Conservation (phyloP, 2,113 vertebrate species). For the Actenoides lindsayi region DNA sequence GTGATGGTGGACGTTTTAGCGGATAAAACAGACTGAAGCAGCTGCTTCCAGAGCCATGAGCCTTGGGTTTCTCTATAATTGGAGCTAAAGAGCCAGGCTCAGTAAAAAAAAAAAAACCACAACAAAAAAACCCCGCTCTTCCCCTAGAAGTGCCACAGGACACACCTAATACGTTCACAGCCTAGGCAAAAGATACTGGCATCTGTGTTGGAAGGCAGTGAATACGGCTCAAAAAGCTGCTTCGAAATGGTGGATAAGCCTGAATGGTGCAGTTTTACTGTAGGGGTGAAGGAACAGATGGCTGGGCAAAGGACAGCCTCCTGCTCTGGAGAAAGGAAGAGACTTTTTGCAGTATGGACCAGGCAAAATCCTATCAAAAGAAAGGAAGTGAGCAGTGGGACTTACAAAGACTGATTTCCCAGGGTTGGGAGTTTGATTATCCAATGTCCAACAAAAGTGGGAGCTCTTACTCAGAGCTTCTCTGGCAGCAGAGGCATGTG, state of each 20-base stretch:
- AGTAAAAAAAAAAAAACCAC: neutral
- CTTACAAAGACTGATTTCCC: neutral
- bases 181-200: neutral
- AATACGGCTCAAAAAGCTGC: neutral
- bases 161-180: neutral
- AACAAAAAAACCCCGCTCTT: neutral
- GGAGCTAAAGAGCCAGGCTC: neutral
- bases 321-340: neutral
- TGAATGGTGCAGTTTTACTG: neutral
- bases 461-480: neutral
- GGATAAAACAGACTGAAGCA: neutral
- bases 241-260: neutral
- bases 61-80: neutral
- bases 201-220: neutral
- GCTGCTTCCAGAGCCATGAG: neutral
- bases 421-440: neutral
- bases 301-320: neutral
- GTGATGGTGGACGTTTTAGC: neutral
- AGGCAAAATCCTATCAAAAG: neutral
- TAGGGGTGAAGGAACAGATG: neutral
- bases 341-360: neutral
- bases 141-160: neutral
- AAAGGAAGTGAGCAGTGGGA: neutral
- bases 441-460: neutral
- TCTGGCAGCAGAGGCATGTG: neutral